Conservation (phyloP, 1,140 invertebrate species). For the Ditylenchus dipsaci region DNA sequence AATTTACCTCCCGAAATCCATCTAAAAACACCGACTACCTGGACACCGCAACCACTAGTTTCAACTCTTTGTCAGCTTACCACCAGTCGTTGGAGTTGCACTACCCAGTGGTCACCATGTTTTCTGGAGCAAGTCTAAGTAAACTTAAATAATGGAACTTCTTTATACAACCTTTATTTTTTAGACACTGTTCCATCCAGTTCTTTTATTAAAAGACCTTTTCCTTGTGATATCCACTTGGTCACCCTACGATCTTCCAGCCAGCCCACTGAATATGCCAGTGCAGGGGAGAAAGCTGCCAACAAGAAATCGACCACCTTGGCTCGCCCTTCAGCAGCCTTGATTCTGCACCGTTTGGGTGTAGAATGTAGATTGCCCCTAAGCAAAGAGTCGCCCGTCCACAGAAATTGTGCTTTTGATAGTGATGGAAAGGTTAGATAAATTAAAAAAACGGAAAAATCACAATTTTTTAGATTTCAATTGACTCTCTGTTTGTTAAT, state of each 20-base stretch:
- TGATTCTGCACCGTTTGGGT: not conserved
- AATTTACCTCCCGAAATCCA: not conserved
- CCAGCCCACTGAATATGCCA: conserved; percentile 36
- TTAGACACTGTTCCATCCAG: conserved; percentile 47
- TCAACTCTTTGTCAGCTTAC: too few species aligned
- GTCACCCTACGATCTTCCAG: conserved; percentile 71
- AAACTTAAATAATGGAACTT: too few species aligned
- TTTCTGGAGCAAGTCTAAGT: too few species aligned
- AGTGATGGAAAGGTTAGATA: too few species aligned
- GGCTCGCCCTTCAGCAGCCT: not conserved
- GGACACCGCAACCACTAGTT: too few species aligned
- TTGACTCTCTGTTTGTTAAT: not conserved
- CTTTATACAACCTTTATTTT: not conserved
- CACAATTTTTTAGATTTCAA: not conserved
- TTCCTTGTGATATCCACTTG: conserved; percentile 79
- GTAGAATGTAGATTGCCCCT: not conserved
- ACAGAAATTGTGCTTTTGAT: too few species aligned
- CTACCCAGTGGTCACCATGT: too few species aligned
- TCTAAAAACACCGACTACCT: too few species aligned
- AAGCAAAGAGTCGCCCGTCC: too few species aligned
- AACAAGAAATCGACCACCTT: not conserved
- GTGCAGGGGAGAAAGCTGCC: not conserved
- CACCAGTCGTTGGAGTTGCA: too few species aligned
- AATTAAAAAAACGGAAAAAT: too few species aligned
- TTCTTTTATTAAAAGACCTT: conserved; percentile 65